Percentiles rank a stretch among this genome's conserved stretches.
Conservation (phyloP, 1,140 invertebrate species). For the Medauroidea extradentata region DNA sequence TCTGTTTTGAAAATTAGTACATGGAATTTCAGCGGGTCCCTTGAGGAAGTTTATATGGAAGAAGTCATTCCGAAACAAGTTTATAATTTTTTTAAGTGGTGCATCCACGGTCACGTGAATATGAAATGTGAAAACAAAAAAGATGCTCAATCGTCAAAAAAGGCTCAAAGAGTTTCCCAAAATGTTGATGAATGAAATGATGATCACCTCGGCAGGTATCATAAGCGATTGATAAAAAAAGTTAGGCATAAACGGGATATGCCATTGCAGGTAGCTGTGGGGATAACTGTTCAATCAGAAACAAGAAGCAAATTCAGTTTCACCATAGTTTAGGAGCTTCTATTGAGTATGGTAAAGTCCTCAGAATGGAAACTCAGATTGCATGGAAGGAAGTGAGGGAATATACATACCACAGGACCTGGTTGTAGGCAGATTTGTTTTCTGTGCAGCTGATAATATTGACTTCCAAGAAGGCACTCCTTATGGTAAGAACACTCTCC, state of each 20-base stretch:
- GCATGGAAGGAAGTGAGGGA: too few species aligned
- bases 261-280: slow-evolving; percentile 4
- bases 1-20: too few species aligned
- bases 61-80: too few species aligned
- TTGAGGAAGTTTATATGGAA: too few species aligned
- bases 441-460: slow-evolving; percentile 37
- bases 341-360: slow-evolving; percentile 10
- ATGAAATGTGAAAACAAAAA: too few species aligned
- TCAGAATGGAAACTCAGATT: slow-evolving; percentile 3
- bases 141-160: too few species aligned
- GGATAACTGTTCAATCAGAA: not conserved
- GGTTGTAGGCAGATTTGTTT: slow-evolving; percentile 14
- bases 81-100: too few species aligned
- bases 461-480: slow-evolving; percentile 36
- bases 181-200: too few species aligned
- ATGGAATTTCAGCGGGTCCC: too few species aligned
- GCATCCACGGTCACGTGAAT: too few species aligned
- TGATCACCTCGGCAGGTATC: not conserved
- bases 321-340: slow-evolving; percentile 6
- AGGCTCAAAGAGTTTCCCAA: too few species aligned
- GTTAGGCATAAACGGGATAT: slow-evolving; percentile 1
- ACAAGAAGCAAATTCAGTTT: slow-evolving; percentile 3
- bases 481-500: slow-evolving; percentile 21
- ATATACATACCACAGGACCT: too few species aligned
- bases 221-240: not conserved